Conservation (phyloP, 2,888 invertebrate species). For the Acheta domesticus region DNA sequence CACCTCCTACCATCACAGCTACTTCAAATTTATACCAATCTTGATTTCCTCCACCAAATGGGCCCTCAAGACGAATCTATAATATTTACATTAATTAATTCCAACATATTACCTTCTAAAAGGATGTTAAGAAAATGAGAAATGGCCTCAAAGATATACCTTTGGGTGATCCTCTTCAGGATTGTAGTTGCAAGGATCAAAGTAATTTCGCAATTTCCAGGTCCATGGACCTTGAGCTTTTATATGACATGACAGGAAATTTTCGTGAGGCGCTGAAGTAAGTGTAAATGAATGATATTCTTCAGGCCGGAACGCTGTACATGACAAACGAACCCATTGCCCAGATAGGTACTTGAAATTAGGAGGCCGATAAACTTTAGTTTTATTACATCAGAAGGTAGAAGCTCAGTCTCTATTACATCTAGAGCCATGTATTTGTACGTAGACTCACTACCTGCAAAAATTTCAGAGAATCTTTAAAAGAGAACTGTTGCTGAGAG, state of each 20-base stretch:
- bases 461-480: conserved; percentile 20
- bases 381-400: conserved; percentile 91
- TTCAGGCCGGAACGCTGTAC: conserved; percentile 81
- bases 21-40: conserved; percentile 98
- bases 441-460: conserved; percentile 80
- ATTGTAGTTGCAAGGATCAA: conserved; percentile 88
- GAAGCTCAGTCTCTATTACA: conserved; percentile 86
- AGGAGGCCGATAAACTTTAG: conserved; percentile 93
- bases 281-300: conserved; percentile 95
- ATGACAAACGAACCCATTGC: conserved; percentile 91
- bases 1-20: conserved; percentile 96
- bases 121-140: too few species aligned
- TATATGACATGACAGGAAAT: conserved; percentile 90
- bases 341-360: conserved; percentile 91
- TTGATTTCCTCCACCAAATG: conserved; percentile 96
- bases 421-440: conserved; percentile 87
- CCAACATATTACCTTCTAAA: too few species aligned
- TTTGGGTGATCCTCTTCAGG: conserved; percentile 77
- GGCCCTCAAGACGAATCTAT: conserved; percentile 78
- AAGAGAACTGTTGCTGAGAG: neutral
- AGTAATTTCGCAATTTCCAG: conserved; percentile 92
- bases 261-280: conserved; percentile 94
- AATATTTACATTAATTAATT: conserved; percentile 24
- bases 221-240: conserved; percentile 94
- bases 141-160: conserved; percentile 39